Evolutionary conservation across 2,888 invertebrate species (phyloP).

Genomic region (Eupsilia transversa): DNA sequence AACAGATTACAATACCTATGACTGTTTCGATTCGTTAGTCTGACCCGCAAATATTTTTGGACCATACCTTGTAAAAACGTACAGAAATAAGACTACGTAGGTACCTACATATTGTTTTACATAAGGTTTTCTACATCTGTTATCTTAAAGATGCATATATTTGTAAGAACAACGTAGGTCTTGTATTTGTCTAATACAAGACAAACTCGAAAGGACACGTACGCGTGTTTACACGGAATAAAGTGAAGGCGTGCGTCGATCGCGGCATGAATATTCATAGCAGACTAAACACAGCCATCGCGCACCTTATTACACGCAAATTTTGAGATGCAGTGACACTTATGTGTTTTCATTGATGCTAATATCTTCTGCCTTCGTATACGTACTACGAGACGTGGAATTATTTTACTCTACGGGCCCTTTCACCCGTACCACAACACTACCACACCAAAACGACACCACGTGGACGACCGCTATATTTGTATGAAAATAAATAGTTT

Average conservation of each 20-base stretch:
- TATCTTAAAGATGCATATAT: slow-evolving; percentile 30
- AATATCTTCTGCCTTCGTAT: slow-evolving; percentile 1
- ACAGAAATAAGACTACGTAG: no score
- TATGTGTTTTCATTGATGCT: slow-evolving; percentile 50
- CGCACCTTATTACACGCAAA: slow-evolving; percentile 66
- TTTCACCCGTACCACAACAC: neutral
- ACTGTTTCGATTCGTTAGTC: no score
- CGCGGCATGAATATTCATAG: slow-evolving; percentile 86
- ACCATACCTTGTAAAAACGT: no score
- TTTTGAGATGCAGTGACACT: slow-evolving; percentile 62
- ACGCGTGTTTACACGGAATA: slow-evolving; percentile 85
- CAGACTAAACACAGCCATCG: slow-evolving; percentile 62
- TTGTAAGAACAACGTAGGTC: slow-evolving; percentile 64
- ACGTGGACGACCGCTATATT: no score
- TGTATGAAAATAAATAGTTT: no score
- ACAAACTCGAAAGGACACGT: slow-evolving; percentile 82
- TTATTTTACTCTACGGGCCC: neutral
- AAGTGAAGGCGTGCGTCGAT: slow-evolving; percentile 83
- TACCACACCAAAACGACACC: no score
- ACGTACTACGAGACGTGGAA: neutral
- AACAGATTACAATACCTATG: no score
- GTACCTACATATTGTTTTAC: neutral
- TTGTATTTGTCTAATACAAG: slow-evolving; percentile 82
- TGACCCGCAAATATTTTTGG: no score
- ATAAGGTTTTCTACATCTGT: slow-evolving; percentile 25